Evolutionary conservation across 2,797 vertebrate species (phyloP), one percentile per base, ranked within the genome.

Genomic region (Lithobates pipiens): DNA sequence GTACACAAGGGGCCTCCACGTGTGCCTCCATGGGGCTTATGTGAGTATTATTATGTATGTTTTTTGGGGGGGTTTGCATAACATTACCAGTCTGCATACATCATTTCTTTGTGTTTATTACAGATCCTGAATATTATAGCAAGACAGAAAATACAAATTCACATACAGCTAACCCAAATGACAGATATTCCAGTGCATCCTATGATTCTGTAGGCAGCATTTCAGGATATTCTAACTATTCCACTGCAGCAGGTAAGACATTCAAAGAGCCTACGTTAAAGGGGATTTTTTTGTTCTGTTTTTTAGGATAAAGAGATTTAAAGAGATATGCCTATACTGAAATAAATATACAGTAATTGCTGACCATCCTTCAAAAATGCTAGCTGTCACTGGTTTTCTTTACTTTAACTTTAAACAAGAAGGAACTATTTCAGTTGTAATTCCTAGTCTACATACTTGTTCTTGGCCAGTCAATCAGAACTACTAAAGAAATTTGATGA

Each of bases 181-280:
- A 73, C 32, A 81, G 79, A 73, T 72, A 27, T 42, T 81, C 79
- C n/a, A 16, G 25, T 57, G 50, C 79, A 23, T 81, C 79, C 15
- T 81, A 81, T 63, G 79, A 81, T 73, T 81, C 79, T 7, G 23
- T 81, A 72, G 69, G 69, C 36, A 67, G 34, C 6, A 54, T 34
- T 11, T 54, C 69, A 44, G 34, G 27, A 7, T 39, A 39, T 10
- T 39, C 39, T 39, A 8, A 82, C 54, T 75, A 82, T 5, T 10
- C 11, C 10, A 23, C 67, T 32, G 2, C n/a, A 27, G 18, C 36
- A 73, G 70, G 71, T 65, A 27, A 70, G 70, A 27, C 36, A 68
- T 15, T 65, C 16, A 36, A 42, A 13, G 6, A 11, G n/a, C 23
- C 3, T 25, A 11, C 1, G 1, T 65, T 23, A 63, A 10, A 21